Evolutionary conservation across 1,140 invertebrate species (phyloP).

Genomic region (Drosophila willistoni): DNA sequence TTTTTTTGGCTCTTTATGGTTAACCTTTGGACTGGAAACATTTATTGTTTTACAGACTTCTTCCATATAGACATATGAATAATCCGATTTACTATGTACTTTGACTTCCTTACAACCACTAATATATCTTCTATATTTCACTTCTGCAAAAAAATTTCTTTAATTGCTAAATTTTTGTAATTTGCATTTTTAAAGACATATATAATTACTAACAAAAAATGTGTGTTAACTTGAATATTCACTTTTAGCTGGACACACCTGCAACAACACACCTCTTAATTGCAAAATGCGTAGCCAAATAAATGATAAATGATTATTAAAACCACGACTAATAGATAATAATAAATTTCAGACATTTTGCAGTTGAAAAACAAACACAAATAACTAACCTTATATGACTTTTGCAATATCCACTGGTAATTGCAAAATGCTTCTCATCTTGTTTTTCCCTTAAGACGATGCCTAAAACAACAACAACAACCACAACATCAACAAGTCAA

Average conservation of each 20-base stretch:
- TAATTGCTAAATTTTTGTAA: too few relatives aligned
- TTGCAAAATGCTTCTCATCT: constrained; percentile 8
- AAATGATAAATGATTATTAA: constrained; percentile 8
- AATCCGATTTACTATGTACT: too few relatives aligned
- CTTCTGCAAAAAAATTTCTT: too few relatives aligned
- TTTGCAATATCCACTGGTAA: constrained; percentile 46
- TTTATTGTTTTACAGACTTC: too few relatives aligned
- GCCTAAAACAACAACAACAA: neutral
- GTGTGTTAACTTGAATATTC: neutral
- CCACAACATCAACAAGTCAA: neutral
- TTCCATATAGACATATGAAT: too few relatives aligned
- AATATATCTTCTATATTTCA: too few relatives aligned
- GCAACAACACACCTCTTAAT: constrained; percentile 30
- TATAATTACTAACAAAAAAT: neutral
- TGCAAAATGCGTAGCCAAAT: constrained; percentile 39
- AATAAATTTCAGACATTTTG: constrained; percentile 45
- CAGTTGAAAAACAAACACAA: constrained; percentile 13
- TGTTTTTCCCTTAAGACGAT: constrained; percentile 8
- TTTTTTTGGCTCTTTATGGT: neutral
- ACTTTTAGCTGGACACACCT: neutral
- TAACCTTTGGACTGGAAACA: too few relatives aligned
- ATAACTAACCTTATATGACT: constrained; percentile 17
- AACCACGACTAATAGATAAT: neutral
- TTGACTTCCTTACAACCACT: too few relatives aligned
- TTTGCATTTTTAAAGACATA: too few relatives aligned